Percentiles rank a stretch among this genome's conserved stretches.
phyloP scores from a whole-genome alignment of 2,113 vertebrate species.

The Etia nguti region DNA sequence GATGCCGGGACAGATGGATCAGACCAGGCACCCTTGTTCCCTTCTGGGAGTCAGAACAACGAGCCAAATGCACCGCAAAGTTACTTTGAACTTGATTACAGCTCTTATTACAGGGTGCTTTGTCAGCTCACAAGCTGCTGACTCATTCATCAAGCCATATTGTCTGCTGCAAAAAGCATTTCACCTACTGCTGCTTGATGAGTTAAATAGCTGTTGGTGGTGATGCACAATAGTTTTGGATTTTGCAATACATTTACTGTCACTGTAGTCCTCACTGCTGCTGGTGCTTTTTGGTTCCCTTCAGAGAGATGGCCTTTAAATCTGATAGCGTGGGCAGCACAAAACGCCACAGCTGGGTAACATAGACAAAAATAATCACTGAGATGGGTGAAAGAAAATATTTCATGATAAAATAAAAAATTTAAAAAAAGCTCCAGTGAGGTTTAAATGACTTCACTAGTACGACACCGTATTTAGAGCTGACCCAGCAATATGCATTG shows the following conservation, averaged over 20 bases:
- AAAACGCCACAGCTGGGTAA: not conserved
- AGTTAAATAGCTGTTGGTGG: not conserved
- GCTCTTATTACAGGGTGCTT: not conserved
- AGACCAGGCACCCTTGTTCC: not conserved
- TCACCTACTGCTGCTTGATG: not conserved
- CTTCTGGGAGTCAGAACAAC: not conserved
- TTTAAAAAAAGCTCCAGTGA: not conserved
- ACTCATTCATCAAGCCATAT: not conserved
- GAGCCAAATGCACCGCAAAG: constrained; percentile 10
- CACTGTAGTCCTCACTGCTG: not conserved
- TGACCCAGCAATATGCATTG: not conserved
- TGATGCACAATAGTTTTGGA: not conserved
- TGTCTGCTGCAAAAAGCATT: not conserved
- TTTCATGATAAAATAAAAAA: not conserved
- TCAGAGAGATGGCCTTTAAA: not conserved
- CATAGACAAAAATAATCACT: not conserved
- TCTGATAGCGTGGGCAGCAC: not conserved
- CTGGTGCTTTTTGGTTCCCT: not conserved
- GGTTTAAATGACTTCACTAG: not conserved
- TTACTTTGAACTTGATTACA: constrained; percentile 3
- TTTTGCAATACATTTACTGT: not conserved
- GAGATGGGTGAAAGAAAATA: not conserved
- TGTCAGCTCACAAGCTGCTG: not conserved
- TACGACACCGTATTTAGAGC: not conserved
- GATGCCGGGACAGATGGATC: constrained; percentile 43